Percentiles rank a stretch among this genome's conserved stretches.
Conservation (phyloP, 1,140 invertebrate genomes). For the Scaptomyza graminum region DNA sequence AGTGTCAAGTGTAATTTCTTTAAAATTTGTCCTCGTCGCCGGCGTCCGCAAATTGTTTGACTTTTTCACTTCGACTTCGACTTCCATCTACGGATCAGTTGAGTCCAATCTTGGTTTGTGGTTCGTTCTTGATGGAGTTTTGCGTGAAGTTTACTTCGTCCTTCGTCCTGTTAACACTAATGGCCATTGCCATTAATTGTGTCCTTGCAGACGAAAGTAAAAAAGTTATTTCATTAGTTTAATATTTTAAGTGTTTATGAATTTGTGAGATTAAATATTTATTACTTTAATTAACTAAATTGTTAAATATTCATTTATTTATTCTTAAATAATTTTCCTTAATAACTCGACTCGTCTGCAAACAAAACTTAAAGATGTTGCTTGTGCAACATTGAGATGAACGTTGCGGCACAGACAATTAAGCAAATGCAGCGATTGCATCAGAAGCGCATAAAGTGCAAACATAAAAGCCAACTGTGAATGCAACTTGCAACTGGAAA, state of each 20-base stretch:
- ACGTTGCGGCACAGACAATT: constrained; percentile 57
- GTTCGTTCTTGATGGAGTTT: constrained; percentile 1
- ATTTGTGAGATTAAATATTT: too few relatives aligned
- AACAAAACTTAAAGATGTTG: constrained; percentile 20
- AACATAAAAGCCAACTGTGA: constrained; percentile 75
- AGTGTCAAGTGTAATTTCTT: constrained; percentile 79
- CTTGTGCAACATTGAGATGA: constrained; percentile 3
- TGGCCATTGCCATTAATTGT: constrained; percentile 46
- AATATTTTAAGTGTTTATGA: too few relatives aligned
- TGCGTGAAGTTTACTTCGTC: neutral
- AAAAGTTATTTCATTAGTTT: too few relatives aligned
- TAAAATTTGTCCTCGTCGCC: constrained; percentile 53
- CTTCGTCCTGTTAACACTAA: constrained; percentile 11
- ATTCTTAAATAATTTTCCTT: too few relatives aligned
- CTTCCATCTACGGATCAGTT: constrained; percentile 28
- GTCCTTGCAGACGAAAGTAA: too few relatives aligned
- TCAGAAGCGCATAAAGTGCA: constrained; percentile 74
- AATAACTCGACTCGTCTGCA: too few relatives aligned
- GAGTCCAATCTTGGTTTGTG: constrained; percentile 14
- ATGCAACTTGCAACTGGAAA: constrained; percentile 59
- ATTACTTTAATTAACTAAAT: too few relatives aligned
- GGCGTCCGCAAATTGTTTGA: constrained; percentile 48
- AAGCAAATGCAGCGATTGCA: constrained; percentile 56
- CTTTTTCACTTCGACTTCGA: constrained; percentile 32
- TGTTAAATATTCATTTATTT: too few relatives aligned